phyloP scores from a whole-genome alignment of 30 jellyfish, hydroid and myxozoan species.

The Cassiopea andromeda region DNA sequence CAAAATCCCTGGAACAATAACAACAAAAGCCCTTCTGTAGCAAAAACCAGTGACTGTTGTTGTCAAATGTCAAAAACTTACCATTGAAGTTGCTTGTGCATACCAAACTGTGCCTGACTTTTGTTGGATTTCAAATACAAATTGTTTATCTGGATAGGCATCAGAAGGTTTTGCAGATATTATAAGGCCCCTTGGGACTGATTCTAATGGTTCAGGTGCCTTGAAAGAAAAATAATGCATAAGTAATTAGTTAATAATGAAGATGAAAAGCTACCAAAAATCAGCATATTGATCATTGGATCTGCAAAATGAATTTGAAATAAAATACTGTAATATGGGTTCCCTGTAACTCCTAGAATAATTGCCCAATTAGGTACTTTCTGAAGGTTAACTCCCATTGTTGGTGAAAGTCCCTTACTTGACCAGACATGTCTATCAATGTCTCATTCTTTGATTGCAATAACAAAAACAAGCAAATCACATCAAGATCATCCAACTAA shows the following conservation, averaged over 20 bases:
- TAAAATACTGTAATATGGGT: too few species aligned
- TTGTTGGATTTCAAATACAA: conserved; percentile 95
- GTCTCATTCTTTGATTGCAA: not conserved
- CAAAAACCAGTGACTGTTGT: too few species aligned
- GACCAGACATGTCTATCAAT: not conserved
- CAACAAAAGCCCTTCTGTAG: too few species aligned
- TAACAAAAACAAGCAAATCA: not conserved
- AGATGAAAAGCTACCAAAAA: too few species aligned
- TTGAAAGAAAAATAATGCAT: conserved; percentile 14
- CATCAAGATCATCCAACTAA: not conserved
- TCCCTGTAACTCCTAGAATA: not conserved
- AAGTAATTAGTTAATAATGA: too few species aligned
- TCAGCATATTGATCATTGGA: too few species aligned
- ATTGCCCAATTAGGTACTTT: not conserved
- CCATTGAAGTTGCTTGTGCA: conserved; percentile 92
- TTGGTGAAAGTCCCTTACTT: not conserved
- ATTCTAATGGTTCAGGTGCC: conserved; percentile 91
- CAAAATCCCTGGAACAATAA: too few species aligned
- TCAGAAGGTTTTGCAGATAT: conserved; percentile 82
- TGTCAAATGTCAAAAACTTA: conserved; percentile 12
- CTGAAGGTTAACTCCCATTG: not conserved
- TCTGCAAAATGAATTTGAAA: too few species aligned
- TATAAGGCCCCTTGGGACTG: conserved; percentile 87
- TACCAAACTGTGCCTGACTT: conserved; percentile 88
- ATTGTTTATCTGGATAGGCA: conserved; percentile 80